A percentile compares a stretch with the other conserved stretches of the same genome.
Conservation (phyloP, 2,888 invertebrate genomes). For the Thumatha senex region DNA sequence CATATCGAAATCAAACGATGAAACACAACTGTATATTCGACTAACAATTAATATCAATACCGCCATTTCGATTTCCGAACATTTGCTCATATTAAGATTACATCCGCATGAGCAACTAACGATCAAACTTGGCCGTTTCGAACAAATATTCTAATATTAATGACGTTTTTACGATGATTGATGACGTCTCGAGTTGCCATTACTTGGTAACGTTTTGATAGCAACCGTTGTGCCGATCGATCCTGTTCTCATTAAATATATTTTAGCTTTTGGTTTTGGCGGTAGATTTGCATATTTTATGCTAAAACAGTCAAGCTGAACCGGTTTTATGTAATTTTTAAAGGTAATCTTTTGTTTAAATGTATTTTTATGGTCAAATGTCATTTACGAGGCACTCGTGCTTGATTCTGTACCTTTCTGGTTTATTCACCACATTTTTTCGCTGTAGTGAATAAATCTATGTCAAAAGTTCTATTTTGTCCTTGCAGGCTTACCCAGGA, state of each 20-base stretch:
- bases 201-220: conserved; percentile 24
- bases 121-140: conserved; percentile 6
- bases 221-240: conserved; percentile 29
- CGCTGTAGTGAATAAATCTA: too few relatives aligned
- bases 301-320: background rate
- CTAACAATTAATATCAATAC: background rate
- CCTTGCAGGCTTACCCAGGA: too few relatives aligned
- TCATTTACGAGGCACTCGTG: too few relatives aligned
- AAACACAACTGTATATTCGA: background rate
- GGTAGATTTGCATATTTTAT: conserved; percentile 1
- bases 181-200: conserved; percentile 30
- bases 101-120: background rate
- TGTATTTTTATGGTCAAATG: background rate
- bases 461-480: too few relatives aligned
- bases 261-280: conserved; percentile 21
- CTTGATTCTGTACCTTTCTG: too few relatives aligned
- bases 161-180: conserved; percentile 36
- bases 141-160: conserved; percentile 37
- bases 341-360: background rate
- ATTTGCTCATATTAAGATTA: background rate
- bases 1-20: too few relatives aligned
- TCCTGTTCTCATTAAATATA: conserved; percentile 29
- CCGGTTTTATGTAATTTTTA: background rate
- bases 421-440: too few relatives aligned
- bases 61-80: background rate